A percentile compares a stretch with the other conserved stretches of the same genome.
phyloP scores from a whole-genome alignment of 2,888 invertebrate species.

The Xylota segnis region DNA sequence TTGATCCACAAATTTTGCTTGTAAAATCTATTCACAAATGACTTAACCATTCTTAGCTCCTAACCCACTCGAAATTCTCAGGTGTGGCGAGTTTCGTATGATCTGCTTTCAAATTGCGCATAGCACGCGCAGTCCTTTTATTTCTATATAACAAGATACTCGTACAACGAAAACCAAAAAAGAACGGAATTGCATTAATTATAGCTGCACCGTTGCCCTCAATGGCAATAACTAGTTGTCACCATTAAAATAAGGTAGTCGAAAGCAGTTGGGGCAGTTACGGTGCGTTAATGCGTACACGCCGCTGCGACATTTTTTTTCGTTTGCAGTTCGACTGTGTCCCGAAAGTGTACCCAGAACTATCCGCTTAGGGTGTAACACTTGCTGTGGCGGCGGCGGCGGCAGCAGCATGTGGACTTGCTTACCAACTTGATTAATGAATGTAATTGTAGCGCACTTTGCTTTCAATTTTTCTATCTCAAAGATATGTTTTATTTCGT shows the following conservation, averaged over 20 bases:
- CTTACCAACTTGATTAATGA: slow-evolving; percentile 60
- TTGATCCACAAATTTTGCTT: neutral
- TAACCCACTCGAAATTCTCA: slow-evolving; percentile 59
- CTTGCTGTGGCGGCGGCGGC: slow-evolving; percentile 21
- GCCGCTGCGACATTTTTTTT: slow-evolving; percentile 10
- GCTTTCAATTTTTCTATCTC: slow-evolving; percentile 24
- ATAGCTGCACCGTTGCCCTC: slow-evolving; percentile 46
- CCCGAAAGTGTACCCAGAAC: slow-evolving; percentile 34
- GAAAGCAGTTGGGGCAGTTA: slow-evolving; percentile 62
- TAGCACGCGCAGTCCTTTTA: slow-evolving; percentile 69
- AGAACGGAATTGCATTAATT: slow-evolving; percentile 53
- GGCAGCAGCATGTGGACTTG: neutral
- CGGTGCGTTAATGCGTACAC: slow-evolving; percentile 67
- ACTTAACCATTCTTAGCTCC: slow-evolving; percentile 8
- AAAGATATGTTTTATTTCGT: neutral
- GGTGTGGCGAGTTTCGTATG: slow-evolving; percentile 52
- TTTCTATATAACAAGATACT: slow-evolving; percentile 4
- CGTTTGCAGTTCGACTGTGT: neutral
- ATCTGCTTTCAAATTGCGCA: slow-evolving; percentile 60
- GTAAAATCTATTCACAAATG: slow-evolving; percentile 43
- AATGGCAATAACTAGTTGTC: slow-evolving; percentile 72
- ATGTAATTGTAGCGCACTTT: slow-evolving; percentile 8
- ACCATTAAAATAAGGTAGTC: slow-evolving; percentile 60
- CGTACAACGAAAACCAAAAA: neutral
- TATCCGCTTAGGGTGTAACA: slow-evolving; percentile 47